These are phyloP conservation scores for Thalassoma bifasciatum DNA, from an alignment of 2,113 vertebrate genomes.

Conservation along the genomic window DNA sequence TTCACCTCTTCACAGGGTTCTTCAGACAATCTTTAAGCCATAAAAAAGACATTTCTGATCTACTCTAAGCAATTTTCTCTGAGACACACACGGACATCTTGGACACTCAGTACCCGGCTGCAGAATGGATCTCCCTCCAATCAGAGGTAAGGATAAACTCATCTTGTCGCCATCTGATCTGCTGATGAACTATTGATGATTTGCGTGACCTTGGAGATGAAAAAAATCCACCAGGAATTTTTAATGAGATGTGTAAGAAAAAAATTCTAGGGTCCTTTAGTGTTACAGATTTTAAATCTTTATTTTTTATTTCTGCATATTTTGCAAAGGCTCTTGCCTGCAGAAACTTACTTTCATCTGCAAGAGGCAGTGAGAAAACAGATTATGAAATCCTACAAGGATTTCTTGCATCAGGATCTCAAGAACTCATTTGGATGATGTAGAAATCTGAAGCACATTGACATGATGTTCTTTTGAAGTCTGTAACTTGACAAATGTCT, in stretches of 20 bases:
- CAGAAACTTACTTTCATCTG: not conserved
- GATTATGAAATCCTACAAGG: not conserved
- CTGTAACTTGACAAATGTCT: not conserved
- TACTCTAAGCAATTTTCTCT: not conserved
- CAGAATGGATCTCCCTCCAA: conserved; percentile 82
- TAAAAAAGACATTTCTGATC: not conserved
- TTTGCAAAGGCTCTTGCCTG: not conserved
- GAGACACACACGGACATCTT: conserved; percentile 7
- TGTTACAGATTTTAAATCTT: not conserved
- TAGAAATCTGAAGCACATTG: not conserved
- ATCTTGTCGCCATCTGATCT: conserved; percentile 41
- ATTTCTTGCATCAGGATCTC: too few species aligned
- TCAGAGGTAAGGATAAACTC: conserved; percentile 80
- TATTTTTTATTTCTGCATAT: too few species aligned
- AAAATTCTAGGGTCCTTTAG: not conserved
- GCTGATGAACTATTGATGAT: conserved; percentile 51
- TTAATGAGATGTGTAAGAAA: not conserved
- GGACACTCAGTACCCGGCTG: conserved; percentile 32
- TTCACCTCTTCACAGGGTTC: not conserved
- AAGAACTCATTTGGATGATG: too few species aligned
- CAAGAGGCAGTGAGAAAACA: not conserved
- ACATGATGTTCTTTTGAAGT: not conserved
- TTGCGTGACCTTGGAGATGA: conserved; percentile 45
- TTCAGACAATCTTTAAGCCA: not conserved
- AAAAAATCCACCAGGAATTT: conserved; percentile 7